A percentile compares a stretch with the other conserved stretches of the same genome.
These are phyloP conservation scores for Malurus alboscapulatus DNA, from an alignment of 2,113 vertebrate species.

Conservation along the genomic window DNA sequence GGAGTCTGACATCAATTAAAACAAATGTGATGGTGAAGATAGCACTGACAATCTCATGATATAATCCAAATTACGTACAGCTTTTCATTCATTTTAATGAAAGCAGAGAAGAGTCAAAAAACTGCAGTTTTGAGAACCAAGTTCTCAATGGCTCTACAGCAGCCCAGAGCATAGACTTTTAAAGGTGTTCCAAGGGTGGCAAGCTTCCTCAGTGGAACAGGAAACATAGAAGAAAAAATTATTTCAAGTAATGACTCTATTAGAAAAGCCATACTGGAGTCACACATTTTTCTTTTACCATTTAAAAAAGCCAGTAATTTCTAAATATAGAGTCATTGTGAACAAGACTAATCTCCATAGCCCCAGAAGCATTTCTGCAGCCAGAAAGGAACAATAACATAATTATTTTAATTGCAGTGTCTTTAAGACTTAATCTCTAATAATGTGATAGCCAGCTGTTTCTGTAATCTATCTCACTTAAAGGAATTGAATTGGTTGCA, in stretches of 20 bases:
- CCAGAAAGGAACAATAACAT: not conserved
- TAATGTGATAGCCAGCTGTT: constrained; percentile 58
- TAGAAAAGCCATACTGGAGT: not conserved
- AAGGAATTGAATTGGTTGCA: constrained; percentile 51
- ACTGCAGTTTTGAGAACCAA: too few relatives aligned
- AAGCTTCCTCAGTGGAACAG: not conserved
- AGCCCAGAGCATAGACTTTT: not conserved
- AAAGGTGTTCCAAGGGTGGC: not conserved
- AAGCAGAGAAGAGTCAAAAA: not conserved
- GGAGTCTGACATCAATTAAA: not conserved
- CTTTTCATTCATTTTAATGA: not conserved
- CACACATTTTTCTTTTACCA: not conserved
- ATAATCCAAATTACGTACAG: not conserved
- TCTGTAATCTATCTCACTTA: constrained; percentile 52
- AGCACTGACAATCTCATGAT: not conserved
- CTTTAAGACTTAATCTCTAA: constrained; percentile 60
- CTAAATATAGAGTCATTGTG: not conserved
- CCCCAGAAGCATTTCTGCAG: not conserved
- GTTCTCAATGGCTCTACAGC: not conserved
- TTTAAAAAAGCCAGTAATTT: not conserved
- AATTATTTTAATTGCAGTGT: constrained; percentile 61
- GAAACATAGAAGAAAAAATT: not conserved
- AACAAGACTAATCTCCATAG: not conserved
- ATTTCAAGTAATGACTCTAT: not conserved
- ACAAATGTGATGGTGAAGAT: not conserved